Percentiles rank a stretch among this genome's conserved stretches.
These are phyloP conservation scores for Drosophila diplacantha DNA, from an alignment of 2,888 invertebrate species.

Conservation along the genomic window DNA sequence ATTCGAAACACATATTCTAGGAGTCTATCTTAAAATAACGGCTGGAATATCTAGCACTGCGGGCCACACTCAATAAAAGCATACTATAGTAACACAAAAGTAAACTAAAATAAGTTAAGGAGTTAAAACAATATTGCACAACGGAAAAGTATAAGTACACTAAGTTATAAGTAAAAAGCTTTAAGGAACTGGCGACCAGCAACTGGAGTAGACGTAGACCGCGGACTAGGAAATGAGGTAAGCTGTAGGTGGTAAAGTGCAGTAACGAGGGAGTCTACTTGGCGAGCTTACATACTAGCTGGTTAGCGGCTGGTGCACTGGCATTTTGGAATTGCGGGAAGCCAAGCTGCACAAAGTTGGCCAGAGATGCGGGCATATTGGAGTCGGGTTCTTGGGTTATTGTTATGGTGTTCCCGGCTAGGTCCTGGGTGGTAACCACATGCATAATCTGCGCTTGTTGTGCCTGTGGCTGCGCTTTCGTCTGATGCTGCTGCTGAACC, in stretches of 20 bases:
- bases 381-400: slow-evolving; percentile 76
- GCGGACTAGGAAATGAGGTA: slow-evolving; percentile 47
- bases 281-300: slow-evolving; percentile 73
- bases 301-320: slow-evolving; percentile 65
- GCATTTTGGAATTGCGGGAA: slow-evolving; percentile 75
- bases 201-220: not conserved
- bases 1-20: slow-evolving; percentile 2
- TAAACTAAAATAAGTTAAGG: slow-evolving; percentile 13
- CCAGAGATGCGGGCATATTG: slow-evolving; percentile 73
- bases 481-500: slow-evolving; percentile 26
- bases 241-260: slow-evolving; percentile 2
- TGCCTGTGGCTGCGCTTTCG: slow-evolving; percentile 34
- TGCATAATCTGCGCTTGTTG: slow-evolving; percentile 76
- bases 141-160: slow-evolving; percentile 9
- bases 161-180: slow-evolving; percentile 7
- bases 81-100: not conserved
- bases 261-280: slow-evolving; percentile 53
- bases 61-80: slow-evolving; percentile 3
- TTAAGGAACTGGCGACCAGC: slow-evolving; percentile 30
- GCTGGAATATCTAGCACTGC: slow-evolving; percentile 10
- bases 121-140: slow-evolving; percentile 50
- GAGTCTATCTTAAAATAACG: not conserved
- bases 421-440: slow-evolving; percentile 72
- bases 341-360: slow-evolving; percentile 75
- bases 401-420: slow-evolving; percentile 75